Conservation (phyloP, 2,888 invertebrate species). For the Luffia ferchaultella region DNA sequence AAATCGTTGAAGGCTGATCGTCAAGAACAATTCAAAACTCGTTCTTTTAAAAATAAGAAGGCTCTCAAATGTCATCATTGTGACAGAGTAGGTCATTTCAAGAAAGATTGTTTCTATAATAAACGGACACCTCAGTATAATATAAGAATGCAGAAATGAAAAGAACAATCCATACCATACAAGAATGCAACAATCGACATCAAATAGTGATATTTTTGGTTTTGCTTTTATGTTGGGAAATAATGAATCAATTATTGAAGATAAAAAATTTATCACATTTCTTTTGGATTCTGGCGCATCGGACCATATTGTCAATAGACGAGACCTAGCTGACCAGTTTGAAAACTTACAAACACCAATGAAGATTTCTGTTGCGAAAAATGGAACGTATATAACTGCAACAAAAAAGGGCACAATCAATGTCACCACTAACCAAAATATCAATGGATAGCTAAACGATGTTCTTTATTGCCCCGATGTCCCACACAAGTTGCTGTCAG, state of each 20-base stretch:
- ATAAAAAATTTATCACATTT: slow-evolving; percentile 10
- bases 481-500: neutral
- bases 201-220: no score
- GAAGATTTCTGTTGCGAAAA: slow-evolving; percentile 25
- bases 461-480: neutral
- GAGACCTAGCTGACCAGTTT: slow-evolving; percentile 14
- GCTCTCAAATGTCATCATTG: slow-evolving; percentile 22
- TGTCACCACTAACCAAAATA: slow-evolving; percentile 19
- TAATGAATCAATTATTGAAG: slow-evolving; percentile 3
- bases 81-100: slow-evolving; percentile 22
- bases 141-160: slow-evolving; percentile 7
- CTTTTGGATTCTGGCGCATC: slow-evolving; percentile 17
- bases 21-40: no score
- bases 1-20: no score
- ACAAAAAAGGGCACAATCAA: slow-evolving; percentile 22
- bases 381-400: slow-evolving; percentile 20
- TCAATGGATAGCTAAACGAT: slow-evolving; percentile 9
- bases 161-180: slow-evolving; percentile 13
- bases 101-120: slow-evolving; percentile 22
- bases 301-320: slow-evolving; percentile 17
- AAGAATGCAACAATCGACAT: no score
- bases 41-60: neutral
- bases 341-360: slow-evolving; percentile 16
- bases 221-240: slow-evolving; percentile 15
- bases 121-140: slow-evolving; percentile 14